These are phyloP conservation scores for Syndactyla subalaris DNA, from an alignment of 2,797 vertebrate species.

Conservation along the genomic window DNA sequence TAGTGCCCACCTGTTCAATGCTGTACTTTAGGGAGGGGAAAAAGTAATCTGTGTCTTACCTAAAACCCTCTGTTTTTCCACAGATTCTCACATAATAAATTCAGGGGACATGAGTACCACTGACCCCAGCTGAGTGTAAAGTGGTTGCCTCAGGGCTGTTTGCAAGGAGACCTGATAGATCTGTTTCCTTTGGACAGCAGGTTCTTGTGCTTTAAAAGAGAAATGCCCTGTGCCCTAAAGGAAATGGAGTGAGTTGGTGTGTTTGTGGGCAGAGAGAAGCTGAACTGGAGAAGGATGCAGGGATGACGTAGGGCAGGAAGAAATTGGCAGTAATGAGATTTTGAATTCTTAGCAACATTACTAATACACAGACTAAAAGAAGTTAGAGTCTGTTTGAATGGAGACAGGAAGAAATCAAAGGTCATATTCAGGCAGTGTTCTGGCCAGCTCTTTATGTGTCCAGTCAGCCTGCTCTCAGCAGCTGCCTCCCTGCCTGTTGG, in stretches of 20 bases:
- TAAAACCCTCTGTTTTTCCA: neutral
- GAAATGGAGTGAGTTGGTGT: neutral
- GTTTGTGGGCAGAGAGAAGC: neutral
- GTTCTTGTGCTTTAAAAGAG: neutral
- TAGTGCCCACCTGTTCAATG: neutral
- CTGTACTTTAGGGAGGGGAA: neutral
- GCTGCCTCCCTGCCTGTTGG: neutral
- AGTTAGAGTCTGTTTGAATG: neutral
- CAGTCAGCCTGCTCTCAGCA: neutral
- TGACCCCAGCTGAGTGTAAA: neutral
- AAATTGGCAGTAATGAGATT: constrained; percentile 6
- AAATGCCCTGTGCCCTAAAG: neutral
- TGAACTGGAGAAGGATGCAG: neutral
- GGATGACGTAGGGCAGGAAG: fast-evolving
- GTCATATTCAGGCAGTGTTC: neutral
- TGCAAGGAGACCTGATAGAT: neutral
- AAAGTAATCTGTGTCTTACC: neutral
- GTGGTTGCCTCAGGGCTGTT: neutral
- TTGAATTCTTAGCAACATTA: neutral
- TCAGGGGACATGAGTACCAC: neutral
- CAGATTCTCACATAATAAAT: neutral
- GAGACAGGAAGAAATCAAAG: neutral
- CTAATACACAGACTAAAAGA: neutral
- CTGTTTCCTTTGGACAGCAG: neutral
- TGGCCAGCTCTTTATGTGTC: neutral